Evolutionary conservation across 2,888 invertebrate species (phyloP), one percentile per base, ranked within the genome.

Genomic region (Masnerella sp.): DNA sequence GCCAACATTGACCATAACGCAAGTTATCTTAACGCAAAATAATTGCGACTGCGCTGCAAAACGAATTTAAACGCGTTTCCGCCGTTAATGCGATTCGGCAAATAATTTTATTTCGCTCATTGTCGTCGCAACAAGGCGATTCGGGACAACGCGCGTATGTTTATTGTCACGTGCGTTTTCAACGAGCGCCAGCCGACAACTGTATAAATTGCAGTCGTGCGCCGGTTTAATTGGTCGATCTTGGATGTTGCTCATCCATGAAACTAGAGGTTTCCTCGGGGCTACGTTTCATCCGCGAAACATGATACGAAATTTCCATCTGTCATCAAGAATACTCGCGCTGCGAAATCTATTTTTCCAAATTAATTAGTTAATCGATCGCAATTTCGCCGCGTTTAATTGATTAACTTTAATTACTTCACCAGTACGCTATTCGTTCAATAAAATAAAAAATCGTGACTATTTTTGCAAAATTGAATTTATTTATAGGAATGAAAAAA

Each of bases 181-280:
- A 51, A 15, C 43, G 51, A 49, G 15, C 34, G 49, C 34, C 14
- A 45, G 49, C 32, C 43, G 36, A 59, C 62, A 36, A 36, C 38
- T 58, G 52, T 76, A 76, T 80, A 80, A 80, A 80, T 79, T 74
- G 69, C 72, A 61, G 65, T 74, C 74, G 74, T 73, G 74, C 76
- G 58, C 47, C 71, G 65, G 65, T 76, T 78, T 80, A 80, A 80
- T 81, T 80, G 78, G 77, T 73, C 68, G 51, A 45, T 71, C 64
- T 54, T 71, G 71, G 38, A 58, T 52, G 56, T 65, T 59, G 52
- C 62, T 65, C 71, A 58, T 64, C 62, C 70, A 62, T 62, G 54
- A 52, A 62, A 61, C 62, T 56, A 49, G 58, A 71, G 43, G 42
- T 47, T 49, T 40, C 43, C 71, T 51, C 51, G 45, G 38, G 51